A percentile compares a stretch with the other conserved stretches of the same genome.
phyloP scores from a whole-genome alignment of 2,113 vertebrate genomes.

The Heterochromis multidens region DNA sequence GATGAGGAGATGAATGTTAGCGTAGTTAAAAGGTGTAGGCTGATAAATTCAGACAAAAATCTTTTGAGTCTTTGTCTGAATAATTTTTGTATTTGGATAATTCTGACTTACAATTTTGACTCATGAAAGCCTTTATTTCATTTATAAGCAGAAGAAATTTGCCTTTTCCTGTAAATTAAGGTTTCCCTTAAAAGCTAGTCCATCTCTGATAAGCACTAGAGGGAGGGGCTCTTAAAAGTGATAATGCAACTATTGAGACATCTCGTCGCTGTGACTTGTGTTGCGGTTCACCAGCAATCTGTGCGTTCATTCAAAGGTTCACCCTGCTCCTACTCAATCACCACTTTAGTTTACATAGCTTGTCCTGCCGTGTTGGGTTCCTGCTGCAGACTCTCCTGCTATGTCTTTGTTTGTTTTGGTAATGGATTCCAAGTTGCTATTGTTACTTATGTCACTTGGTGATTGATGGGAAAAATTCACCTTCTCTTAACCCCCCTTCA shows the following conservation, averaged over 20 bases:
- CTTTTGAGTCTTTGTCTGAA: slow-evolving; percentile 5
- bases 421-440: slow-evolving; percentile 73
- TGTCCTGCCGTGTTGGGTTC: slow-evolving; percentile 28
- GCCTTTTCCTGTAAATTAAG: not conserved
- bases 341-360: slow-evolving; percentile 59
- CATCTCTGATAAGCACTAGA: not conserved
- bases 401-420: slow-evolving; percentile 74
- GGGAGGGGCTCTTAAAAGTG: not conserved
- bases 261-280: slow-evolving; percentile 54
- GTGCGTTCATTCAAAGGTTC: slow-evolving; percentile 18
- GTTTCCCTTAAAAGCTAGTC: not conserved
- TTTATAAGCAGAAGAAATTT: not conserved
- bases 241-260: slow-evolving; percentile 61
- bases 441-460: slow-evolving; percentile 66
- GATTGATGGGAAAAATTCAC: slow-evolving; percentile 71
- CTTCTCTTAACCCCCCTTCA: slow-evolving; percentile 24
- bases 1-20: slow-evolving; percentile 14
- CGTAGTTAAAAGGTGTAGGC: not conserved
- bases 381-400: slow-evolving; percentile 62
- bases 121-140: not conserved
- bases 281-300: slow-evolving; percentile 31
- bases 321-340: slow-evolving; percentile 51
- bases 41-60: slow-evolving; percentile 24
- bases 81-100: not conserved
- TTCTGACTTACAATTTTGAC: slow-evolving; percentile 17